Percentiles rank a stretch among this genome's conserved stretches.
Evolutionary conservation across 1,140 invertebrate genomes (phyloP).

Genomic region (Drosophila simulans): DNA sequence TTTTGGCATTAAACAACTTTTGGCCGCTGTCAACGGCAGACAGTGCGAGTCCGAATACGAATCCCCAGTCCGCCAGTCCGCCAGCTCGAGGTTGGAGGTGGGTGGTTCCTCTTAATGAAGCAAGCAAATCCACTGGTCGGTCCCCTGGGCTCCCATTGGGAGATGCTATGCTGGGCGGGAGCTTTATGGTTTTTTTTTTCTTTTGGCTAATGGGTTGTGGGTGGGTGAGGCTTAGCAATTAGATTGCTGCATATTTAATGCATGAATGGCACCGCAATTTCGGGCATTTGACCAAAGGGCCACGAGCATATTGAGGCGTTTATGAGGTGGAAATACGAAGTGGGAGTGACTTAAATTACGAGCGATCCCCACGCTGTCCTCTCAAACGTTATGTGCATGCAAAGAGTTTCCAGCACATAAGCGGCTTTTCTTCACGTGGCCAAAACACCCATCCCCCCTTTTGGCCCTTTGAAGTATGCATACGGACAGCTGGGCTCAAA

Average conservation of each 20-base stretch:
- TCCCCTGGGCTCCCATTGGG: constrained; percentile 5
- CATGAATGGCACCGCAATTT: constrained; percentile 73
- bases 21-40: constrained; percentile 58
- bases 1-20: constrained; percentile 59
- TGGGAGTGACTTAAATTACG: constrained; percentile 28
- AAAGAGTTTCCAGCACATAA: constrained; percentile 59
- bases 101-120: constrained; percentile 62
- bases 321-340: constrained; percentile 28
- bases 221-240: constrained; percentile 69
- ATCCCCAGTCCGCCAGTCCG: constrained; percentile 6
- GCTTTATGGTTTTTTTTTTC: not conserved
- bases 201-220: not conserved
- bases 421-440: constrained; percentile 55
- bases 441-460: constrained; percentile 4
- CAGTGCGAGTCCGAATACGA: constrained; percentile 18
- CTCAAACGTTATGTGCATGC: constrained; percentile 33
- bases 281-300: constrained; percentile 67
- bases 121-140: constrained; percentile 73
- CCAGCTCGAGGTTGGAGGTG: too few species aligned
- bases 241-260: constrained; percentile 81
- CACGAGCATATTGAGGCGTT: constrained; percentile 69
- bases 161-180: constrained; percentile 2
- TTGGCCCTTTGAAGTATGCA: constrained; percentile 3
- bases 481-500: not conserved
- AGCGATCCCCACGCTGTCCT: constrained; percentile 19